Evolutionary conservation across 2,113 vertebrate genomes (phyloP).

Genomic region (Loxodonta africana): DNA sequence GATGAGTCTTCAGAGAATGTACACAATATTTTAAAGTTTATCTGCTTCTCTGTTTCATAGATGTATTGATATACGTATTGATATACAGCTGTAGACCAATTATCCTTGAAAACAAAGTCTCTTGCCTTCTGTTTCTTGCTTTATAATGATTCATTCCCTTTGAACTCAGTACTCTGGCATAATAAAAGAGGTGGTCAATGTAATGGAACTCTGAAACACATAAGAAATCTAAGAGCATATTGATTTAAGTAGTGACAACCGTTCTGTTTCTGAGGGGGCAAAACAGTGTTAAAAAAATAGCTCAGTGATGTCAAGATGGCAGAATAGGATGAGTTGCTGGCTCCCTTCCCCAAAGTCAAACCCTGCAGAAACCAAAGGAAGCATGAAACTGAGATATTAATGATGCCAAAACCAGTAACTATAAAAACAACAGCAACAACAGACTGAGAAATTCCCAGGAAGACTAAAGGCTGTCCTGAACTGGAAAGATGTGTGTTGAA

Average conservation of each 20-base stretch:
- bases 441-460: not conserved
- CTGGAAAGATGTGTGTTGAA: not conserved
- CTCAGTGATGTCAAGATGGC: not conserved
- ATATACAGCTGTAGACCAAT: not conserved
- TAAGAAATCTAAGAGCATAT: not conserved
- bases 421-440: not conserved
- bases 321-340: not conserved
- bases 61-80: not conserved
- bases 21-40: not conserved
- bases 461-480: not conserved
- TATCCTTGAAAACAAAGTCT: conserved; percentile 5
- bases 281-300: not conserved
- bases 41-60: not conserved
- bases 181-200: not conserved
- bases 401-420: not conserved
- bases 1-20: not conserved
- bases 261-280: not conserved
- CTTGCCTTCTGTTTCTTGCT: conserved; percentile 17
- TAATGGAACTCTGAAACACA: not conserved
- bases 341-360: not conserved
- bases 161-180: not conserved
- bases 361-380: not conserved
- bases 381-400: not conserved
- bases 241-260: not conserved
- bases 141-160: not conserved